Evolutionary conservation across 2,888 invertebrate species (phyloP).

Genomic region (Capitulum mitella): DNA sequence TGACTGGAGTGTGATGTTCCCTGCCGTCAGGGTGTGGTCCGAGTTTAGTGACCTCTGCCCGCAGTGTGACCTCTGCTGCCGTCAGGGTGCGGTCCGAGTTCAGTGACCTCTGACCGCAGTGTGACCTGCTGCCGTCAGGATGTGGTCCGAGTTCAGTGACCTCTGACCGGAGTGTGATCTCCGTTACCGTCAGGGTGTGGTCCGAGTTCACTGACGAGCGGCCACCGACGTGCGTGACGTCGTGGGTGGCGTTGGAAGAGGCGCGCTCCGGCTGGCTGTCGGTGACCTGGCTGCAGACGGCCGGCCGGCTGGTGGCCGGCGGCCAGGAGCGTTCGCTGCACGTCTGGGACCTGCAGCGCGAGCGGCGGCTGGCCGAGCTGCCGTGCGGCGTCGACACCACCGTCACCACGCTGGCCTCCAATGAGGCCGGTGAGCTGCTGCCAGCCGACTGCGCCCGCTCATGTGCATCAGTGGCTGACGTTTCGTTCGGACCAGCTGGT

Average conservation of each 20-base stretch:
- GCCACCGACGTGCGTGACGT: neutral
- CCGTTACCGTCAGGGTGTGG: neutral
- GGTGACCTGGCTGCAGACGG: neutral
- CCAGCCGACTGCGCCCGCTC: too few relatives aligned
- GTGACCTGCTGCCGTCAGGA: too few relatives aligned
- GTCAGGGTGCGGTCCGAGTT: neutral
- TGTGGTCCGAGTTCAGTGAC: too few relatives aligned
- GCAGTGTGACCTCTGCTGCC: neutral
- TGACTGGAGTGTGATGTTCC: too few relatives aligned
- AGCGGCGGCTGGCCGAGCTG: neutral
- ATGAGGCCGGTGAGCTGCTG: neutral
- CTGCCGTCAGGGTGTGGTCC: too few relatives aligned
- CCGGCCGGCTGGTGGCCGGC: neutral
- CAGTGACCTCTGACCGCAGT: too few relatives aligned
- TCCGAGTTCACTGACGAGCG: neutral
- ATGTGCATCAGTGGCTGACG: too few relatives aligned
- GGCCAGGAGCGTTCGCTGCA: neutral
- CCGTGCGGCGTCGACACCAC: neutral
- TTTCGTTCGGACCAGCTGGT: too few relatives aligned
- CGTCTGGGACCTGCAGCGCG: slow-evolving; percentile 19
- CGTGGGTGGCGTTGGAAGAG: neutral
- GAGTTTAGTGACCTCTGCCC: neutral
- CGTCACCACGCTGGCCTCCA: neutral
- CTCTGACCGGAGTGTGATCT: too few relatives aligned
- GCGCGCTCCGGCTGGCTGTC: neutral